These are phyloP conservation scores for Chymomyza amoena DNA, from an alignment of 2,888 invertebrate genomes.

Conservation along the genomic window DNA sequence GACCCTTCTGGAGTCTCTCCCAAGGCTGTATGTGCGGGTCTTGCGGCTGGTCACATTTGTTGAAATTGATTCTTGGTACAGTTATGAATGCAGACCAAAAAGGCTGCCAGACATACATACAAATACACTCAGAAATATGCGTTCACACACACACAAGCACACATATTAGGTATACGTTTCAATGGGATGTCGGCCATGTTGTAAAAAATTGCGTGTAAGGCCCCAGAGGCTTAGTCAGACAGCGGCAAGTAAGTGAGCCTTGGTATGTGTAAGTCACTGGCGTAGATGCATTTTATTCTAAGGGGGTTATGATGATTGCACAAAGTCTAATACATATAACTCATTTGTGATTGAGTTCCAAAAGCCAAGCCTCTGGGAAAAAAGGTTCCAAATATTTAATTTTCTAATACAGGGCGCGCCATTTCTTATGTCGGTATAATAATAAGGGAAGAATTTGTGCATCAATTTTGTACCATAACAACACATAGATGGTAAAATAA, in stretches of 20 bases:
- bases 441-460: too few relatives aligned
- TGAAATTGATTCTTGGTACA: conserved; percentile 24
- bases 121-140: background rate
- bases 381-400: too few relatives aligned
- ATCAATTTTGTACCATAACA: too few relatives aligned
- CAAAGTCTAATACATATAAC: too few relatives aligned
- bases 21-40: background rate
- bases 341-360: too few relatives aligned
- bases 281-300: too few relatives aligned
- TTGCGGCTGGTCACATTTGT: conserved; percentile 9
- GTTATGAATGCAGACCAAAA: conserved; percentile 2
- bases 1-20: background rate
- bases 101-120: background rate
- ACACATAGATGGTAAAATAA: too few relatives aligned
- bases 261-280: background rate
- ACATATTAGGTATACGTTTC: background rate
- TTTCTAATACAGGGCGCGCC: too few relatives aligned
- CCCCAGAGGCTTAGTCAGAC: background rate
- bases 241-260: background rate
- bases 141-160: background rate
- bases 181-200: background rate
- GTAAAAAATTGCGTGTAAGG: background rate
- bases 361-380: too few relatives aligned
- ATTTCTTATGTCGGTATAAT: too few relatives aligned
- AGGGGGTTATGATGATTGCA: too few relatives aligned